Evolutionary conservation across 2,888 invertebrate genomes (phyloP).

Genomic region (Protodeltote pygarga): DNA sequence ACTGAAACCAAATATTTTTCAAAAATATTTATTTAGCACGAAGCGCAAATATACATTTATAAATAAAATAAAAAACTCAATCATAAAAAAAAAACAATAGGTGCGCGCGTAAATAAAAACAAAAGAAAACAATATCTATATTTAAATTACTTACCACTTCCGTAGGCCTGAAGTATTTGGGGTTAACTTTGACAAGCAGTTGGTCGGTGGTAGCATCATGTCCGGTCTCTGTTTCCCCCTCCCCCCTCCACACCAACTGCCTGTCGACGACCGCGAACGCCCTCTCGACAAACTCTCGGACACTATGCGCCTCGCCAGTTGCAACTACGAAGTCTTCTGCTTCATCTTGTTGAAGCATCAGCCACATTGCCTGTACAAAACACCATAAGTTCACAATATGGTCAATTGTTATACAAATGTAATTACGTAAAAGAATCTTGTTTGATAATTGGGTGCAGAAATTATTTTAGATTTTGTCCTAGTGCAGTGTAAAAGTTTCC

Average conservation of each 20-base stretch:
- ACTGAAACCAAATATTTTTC: no score
- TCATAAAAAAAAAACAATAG: no score
- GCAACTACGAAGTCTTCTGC: slow-evolving; percentile 99
- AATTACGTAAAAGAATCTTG: no score
- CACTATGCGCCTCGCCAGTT: slow-evolving; percentile 97
- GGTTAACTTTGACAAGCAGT: slow-evolving; percentile 95
- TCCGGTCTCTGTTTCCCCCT: slow-evolving; percentile 92
- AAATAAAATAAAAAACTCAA: no score
- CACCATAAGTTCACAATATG: neutral
- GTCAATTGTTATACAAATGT: no score
- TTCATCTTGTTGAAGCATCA: slow-evolving; percentile 97
- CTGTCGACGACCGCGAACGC: slow-evolving; percentile 94
- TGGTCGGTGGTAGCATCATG: slow-evolving; percentile 90
- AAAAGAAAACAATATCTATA: no score
- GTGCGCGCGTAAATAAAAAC: no score
- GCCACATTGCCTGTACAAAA: slow-evolving; percentile 96
- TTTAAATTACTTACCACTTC: slow-evolving; percentile 98
- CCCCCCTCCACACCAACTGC: slow-evolving; percentile 92
- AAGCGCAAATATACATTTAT: no score
- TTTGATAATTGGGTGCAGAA: no score
- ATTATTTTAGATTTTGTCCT: no score
- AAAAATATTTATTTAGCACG: no score
- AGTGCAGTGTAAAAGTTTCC: no score
- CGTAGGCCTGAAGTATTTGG: slow-evolving; percentile 98
- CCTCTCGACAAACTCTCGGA: slow-evolving; percentile 97